These are phyloP conservation scores for Falco peregrinus DNA, from an alignment of 2,797 vertebrate species.

Conservation along the genomic window DNA sequence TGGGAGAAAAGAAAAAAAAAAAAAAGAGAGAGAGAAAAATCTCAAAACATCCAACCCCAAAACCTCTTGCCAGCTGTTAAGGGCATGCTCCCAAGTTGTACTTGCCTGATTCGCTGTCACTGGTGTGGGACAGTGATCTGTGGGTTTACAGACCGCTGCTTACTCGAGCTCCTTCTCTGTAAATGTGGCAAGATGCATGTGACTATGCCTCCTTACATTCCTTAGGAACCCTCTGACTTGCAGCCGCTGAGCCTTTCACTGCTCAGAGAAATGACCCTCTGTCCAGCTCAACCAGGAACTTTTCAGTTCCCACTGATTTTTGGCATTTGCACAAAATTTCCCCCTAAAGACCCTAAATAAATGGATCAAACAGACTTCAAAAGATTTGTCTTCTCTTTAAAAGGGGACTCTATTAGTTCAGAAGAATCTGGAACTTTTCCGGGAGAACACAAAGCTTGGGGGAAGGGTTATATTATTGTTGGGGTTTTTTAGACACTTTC, in stretches of 20 bases:
- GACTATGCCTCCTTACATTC: background rate
- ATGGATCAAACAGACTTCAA: background rate
- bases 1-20: background rate
- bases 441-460: background rate
- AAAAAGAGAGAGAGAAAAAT: background rate
- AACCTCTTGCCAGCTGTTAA: background rate
- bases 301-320: background rate
- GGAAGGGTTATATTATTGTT: background rate
- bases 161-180: background rate
- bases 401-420: background rate
- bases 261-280: background rate
- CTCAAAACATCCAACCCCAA: background rate
- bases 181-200: background rate
- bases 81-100: background rate
- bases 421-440: background rate
- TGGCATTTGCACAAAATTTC: background rate
- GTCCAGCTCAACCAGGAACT: background rate
- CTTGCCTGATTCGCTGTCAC: background rate
- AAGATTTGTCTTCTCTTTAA: background rate
- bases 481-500: background rate
- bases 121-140: fast-evolving
- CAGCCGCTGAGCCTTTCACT: background rate
- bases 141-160: background rate
- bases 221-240: background rate
- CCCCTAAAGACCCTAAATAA: background rate